phyloP scores from a whole-genome alignment of 2,113 vertebrate genomes.

The Kryptolebias marmoratus region DNA sequence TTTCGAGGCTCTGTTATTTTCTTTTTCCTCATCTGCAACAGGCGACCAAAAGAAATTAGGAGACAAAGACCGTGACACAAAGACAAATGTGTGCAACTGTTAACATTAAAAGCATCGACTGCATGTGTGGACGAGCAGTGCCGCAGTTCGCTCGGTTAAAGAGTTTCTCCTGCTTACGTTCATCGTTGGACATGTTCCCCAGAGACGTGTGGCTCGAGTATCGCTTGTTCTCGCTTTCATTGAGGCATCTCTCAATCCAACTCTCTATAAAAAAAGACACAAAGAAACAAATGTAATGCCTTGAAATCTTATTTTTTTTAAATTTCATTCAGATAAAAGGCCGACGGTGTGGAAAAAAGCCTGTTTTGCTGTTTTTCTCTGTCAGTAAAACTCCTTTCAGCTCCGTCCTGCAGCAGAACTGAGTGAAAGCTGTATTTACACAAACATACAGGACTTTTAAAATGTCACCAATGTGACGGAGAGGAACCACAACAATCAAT shows the following conservation, averaged over 20 bases:
- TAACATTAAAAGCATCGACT: too few species aligned
- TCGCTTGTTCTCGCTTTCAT: conserved; percentile 96
- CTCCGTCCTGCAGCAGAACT: conserved; percentile 15
- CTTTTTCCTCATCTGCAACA: conserved; percentile 95
- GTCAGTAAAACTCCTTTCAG: conserved; percentile 1
- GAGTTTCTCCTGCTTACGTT: conserved; percentile 88
- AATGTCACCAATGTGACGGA: conserved; percentile 65
- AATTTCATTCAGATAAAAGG: too few species aligned
- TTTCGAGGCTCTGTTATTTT: conserved; percentile 97
- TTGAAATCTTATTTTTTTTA: neutral
- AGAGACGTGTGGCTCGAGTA: conserved; percentile 96
- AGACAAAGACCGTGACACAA: conserved; percentile 13
- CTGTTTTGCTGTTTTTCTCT: conserved; percentile 3
- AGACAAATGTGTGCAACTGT: neutral
- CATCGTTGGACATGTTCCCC: conserved; percentile 97
- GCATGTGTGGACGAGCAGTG: neutral
- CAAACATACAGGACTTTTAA: conserved; percentile 54
- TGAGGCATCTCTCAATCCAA: conserved; percentile 99
- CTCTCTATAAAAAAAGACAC: conserved; percentile 88
- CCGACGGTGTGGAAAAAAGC: too few species aligned
- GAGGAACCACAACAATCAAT: conserved; percentile 69
- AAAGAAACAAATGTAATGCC: neutral
- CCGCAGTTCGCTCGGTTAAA: neutral
- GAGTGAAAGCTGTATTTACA: conserved; percentile 50
- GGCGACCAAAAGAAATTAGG: conserved; percentile 14